Base-by-base conservation (phyloP, 2,888 invertebrate species). In the Yponomeuta malinellus region DNA sequence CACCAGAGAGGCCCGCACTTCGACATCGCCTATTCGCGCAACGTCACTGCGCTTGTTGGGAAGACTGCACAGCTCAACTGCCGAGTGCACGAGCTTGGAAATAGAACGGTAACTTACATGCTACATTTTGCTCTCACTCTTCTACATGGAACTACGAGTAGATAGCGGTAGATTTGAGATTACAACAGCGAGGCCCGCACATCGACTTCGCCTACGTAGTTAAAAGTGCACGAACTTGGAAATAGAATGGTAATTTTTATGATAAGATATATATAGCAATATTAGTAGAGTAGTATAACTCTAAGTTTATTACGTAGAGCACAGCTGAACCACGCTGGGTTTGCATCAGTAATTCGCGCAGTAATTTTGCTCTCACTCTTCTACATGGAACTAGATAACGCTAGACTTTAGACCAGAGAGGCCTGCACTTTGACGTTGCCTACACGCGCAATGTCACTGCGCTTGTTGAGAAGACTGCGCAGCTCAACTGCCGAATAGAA, bases 371-470 rank as follows among this genome's bases (percentile, higher is more conserved):
- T 37, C 37, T 37, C 37, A 37, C 37, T 37, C 37, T 37, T 5
- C 37, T 37, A 37, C 5, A 37, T 0, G 5, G 5, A 2, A 90
- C 74, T 91, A 90, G 78, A 87, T 89, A 0, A 90, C 90, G 59
- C 85, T 88, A 69, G 91, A 92, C 72, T 77, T 92, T 10, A 91
- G 92, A 0, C 10, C 92, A 92, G 71, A 89, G 95, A 68, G 96
- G 95, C 12, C 96, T 96, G 0, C 94, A 94, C 81, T 96, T 96
- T 83, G 96, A 96, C 78, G 88, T 94, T 71, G 92, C 93, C 0
- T 95, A 95, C 73, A 95, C 96, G 59, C 94, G 93, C 77, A 96
- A 96, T 79, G 96, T 96, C 73, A 96, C 96, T 29, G 96, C 96
- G 0, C 88, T 96, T 29, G 96, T 96, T 12, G 96, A 96, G 48